Base-by-base conservation (phyloP, 2,113 vertebrate species). In the Ammospiza caudacuta region DNA sequence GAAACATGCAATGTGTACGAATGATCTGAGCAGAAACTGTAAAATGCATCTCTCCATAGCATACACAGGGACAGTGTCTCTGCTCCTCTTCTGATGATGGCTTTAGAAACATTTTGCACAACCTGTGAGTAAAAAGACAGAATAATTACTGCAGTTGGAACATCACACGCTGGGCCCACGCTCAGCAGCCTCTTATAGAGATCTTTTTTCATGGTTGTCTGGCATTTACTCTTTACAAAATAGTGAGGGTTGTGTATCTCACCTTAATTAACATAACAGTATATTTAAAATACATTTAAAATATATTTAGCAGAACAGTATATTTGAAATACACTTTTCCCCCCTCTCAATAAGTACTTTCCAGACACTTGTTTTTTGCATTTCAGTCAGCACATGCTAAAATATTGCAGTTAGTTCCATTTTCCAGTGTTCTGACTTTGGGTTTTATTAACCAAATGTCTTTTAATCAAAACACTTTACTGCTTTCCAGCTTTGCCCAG, bases 81-180 rank as follows among this genome's bases (percentile, higher is more conserved):
- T 92, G 66, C 51, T 85, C 35, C 80, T 90, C 13, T 82, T 63
- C 49, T 80, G n/a, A 63, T 31, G 39, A 85, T 57, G 37, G 22
- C 44, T 96, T 94, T 78, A 23, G 70, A 93, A 94, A 78, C 11
- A 66, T 69, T 89, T 95, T 75, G 63, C 1, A 1, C 51, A 87
- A 87, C 44, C 44, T 29, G 10, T 87, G 76, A 85, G 33, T 63
- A 55, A 83, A 89, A 94, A 87, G 37, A 37, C 46, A 73, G 49
- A 89, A 46, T 90, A 87, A 91, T 95, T 74, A 49, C 67, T 77
- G 35, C 59, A 92, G 87, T 83, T 79, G 85, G 55, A 91, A 59
- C 22, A 52, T 79, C 84, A 39, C 20, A 81, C 62, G 20, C 29
- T 86, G 18, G 31, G 57, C 49, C 52, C 20, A 67, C 33, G 35